Evolutionary conservation across 64 coral and sea anemone species (phyloP).

Genomic region (Acropora tenuis): DNA sequence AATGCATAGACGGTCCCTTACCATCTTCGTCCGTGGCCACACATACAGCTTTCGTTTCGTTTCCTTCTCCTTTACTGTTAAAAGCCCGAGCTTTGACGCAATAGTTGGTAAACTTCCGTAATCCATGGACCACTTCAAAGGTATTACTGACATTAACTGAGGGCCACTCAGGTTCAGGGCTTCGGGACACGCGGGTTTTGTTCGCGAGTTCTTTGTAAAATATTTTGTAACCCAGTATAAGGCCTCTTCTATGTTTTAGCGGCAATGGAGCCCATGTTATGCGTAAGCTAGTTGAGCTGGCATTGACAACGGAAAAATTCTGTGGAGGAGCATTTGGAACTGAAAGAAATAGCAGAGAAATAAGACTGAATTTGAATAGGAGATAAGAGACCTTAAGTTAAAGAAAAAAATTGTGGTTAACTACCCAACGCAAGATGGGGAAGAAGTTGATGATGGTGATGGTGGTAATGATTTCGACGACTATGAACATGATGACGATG

Average conservation of each 20-base stretch:
- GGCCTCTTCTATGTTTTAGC: conserved; percentile 8
- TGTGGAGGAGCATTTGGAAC: conserved; percentile 35
- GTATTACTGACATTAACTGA: not conserved
- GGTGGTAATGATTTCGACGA: not conserved
- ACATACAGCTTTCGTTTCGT: not conserved
- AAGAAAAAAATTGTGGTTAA: too few relatives aligned
- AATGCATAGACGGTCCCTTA: not conserved
- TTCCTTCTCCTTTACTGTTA: conserved; percentile 8
- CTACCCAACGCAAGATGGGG: not conserved
- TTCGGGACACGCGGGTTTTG: not conserved
- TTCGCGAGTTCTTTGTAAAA: not conserved
- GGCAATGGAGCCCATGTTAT: conserved; percentile 52
- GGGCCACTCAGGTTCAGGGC: not conserved
- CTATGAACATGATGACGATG: not conserved
- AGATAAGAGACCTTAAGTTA: too few relatives aligned
- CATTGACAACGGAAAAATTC: not conserved
- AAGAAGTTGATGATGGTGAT: not conserved
- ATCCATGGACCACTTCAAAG: not conserved
- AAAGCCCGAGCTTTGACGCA: conserved; percentile 12
- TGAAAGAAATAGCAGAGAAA: not conserved
- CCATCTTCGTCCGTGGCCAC: conserved; percentile 27
- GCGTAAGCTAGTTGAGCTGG: conserved; percentile 19
- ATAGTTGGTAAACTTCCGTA: conserved; percentile 37
- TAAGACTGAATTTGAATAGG: too few relatives aligned
- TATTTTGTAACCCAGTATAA: conserved; percentile 44